Percentiles rank a stretch among this genome's conserved stretches.
These are phyloP conservation scores for Chaetorhynchus papuensis DNA, from an alignment of 2,113 vertebrate genomes.

Conservation along the genomic window DNA sequence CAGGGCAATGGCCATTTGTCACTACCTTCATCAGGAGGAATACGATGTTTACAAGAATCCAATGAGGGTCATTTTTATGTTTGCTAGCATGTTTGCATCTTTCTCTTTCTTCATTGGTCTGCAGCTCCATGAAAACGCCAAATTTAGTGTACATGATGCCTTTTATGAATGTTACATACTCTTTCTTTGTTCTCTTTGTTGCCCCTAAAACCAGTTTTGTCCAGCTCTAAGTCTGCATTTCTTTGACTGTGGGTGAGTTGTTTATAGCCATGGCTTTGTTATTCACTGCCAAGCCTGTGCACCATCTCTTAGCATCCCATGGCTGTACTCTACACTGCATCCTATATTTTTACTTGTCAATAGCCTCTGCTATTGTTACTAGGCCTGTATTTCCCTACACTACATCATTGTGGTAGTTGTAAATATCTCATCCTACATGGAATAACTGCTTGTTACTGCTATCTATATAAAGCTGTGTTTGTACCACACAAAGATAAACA, in stretches of 20 bases:
- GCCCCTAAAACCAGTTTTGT: constrained; percentile 54
- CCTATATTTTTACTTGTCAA: not conserved
- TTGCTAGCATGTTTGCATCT: not conserved
- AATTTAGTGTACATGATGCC: not conserved
- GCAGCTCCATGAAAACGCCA: not conserved
- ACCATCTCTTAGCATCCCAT: constrained; percentile 32
- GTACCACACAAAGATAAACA: not conserved
- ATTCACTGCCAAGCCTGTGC: constrained; percentile 24
- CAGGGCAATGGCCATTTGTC: not conserved
- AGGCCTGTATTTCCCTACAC: not conserved
- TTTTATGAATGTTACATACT: constrained; percentile 29
- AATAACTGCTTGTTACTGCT: not conserved
- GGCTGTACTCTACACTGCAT: constrained; percentile 12
- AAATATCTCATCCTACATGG: not conserved
- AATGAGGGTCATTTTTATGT: not conserved
- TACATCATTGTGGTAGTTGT: not conserved
- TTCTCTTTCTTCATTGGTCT: not conserved
- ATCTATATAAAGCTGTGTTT: not conserved
- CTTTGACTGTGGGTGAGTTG: constrained; percentile 52
- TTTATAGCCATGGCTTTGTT: constrained; percentile 19
- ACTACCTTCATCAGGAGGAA: not conserved
- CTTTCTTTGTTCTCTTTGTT: constrained; percentile 55
- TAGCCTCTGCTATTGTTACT: not conserved
- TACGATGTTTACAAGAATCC: not conserved
- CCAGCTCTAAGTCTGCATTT: constrained; percentile 49